Evolutionary conservation across 2,888 invertebrate species (phyloP).

Genomic region (Apotomis turbidana): DNA sequence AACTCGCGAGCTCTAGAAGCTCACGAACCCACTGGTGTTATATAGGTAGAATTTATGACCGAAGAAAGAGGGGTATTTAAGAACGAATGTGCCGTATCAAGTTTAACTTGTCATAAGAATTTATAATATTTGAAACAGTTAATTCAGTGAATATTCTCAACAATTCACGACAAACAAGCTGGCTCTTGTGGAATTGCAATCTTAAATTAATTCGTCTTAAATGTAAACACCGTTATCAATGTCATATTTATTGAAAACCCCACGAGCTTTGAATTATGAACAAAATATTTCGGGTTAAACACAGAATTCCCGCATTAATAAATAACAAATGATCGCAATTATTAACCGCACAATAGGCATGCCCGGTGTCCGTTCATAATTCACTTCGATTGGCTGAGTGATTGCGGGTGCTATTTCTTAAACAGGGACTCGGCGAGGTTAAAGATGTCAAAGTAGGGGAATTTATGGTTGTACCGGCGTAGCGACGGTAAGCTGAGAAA

Average conservation of each 20-base stretch:
- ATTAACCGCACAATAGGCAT: slow-evolving; percentile 33
- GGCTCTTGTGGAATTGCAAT: no score
- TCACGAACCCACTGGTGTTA: no score
- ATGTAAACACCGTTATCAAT: not conserved
- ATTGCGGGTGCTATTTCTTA: slow-evolving; percentile 40
- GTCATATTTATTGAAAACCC: not conserved
- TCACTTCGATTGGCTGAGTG: slow-evolving; percentile 41
- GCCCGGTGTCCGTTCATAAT: slow-evolving; percentile 36
- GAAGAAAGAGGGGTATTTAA: no score
- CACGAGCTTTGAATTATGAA: not conserved
- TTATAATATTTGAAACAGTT: no score
- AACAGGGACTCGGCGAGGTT: slow-evolving; percentile 39
- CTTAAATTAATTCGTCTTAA: not conserved
- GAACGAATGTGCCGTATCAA: no score
- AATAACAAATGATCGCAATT: slow-evolving; percentile 40
- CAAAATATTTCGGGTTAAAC: slow-evolving; percentile 20
- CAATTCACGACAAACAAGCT: no score
- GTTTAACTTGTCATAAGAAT: no score
- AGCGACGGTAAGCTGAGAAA: slow-evolving; percentile 39
- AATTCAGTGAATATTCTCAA: no score
- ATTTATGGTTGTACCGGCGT: slow-evolving; percentile 37
- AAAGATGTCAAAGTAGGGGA: slow-evolving; percentile 39
- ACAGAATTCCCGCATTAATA: slow-evolving; percentile 25
- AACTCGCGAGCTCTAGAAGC: no score
- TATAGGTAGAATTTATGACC: no score